These are phyloP conservation scores for Thymelicus acteon DNA, from an alignment of 2,888 invertebrate genomes.

Conservation along the genomic window DNA sequence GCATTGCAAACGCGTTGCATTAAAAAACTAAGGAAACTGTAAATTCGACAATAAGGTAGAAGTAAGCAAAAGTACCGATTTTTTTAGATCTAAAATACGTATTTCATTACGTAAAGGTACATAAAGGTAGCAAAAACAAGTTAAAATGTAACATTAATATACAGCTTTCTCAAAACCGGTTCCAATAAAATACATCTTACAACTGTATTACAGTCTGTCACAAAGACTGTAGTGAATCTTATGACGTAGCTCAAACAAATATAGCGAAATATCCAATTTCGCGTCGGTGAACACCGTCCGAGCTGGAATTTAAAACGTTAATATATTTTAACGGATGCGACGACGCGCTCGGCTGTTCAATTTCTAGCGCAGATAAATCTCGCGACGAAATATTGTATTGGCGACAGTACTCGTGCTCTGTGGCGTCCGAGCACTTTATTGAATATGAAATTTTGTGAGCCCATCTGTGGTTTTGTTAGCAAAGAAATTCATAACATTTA, in stretches of 20 bases:
- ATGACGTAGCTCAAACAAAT: constrained; percentile 11
- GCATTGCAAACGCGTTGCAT: too few relatives aligned
- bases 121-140: not conserved
- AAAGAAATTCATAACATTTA: not conserved
- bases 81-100: too few relatives aligned
- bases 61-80: too few relatives aligned
- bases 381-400: constrained; percentile 45
- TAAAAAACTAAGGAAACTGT: too few relatives aligned
- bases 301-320: constrained; percentile 43
- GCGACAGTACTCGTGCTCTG: constrained; percentile 36
- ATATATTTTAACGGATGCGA: constrained; percentile 42
- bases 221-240: constrained; percentile 6
- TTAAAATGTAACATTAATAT: not conserved
- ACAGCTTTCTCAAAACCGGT: not conserved
- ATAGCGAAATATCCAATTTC: constrained; percentile 33
- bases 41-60: too few relatives aligned
- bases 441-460: constrained; percentile 32
- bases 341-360: constrained; percentile 45
- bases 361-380: constrained; percentile 48
- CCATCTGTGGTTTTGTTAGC: constrained; percentile 24
- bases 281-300: constrained; percentile 37
- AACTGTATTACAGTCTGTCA: constrained; percentile 9
- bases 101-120: too few relatives aligned
- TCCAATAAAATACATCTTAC: constrained; percentile 1
- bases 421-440: constrained; percentile 30